Base-by-base conservation (phyloP, 2,797 vertebrate species). In the Schizopygopsis pylzovi region DNA sequence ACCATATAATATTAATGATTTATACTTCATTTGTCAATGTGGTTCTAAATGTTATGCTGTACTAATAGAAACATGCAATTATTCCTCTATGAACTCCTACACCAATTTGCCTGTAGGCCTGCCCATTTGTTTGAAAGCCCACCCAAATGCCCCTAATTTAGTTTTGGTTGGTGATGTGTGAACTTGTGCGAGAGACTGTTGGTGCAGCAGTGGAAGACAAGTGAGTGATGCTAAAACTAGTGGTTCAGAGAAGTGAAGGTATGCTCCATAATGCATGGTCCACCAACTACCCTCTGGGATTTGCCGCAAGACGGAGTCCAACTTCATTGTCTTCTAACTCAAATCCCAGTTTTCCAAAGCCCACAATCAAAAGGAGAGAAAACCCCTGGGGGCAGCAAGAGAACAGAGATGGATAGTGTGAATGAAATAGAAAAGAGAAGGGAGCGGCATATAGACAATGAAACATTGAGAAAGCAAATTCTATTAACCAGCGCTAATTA, bases 261-360 rank as follows among this genome's bases (percentile, higher is more conserved):
- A 65, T 80, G n/a, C 71, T 85, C 77, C 76, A 90, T 49, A 28
- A 63, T 67, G 82, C 84, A 72, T 65, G 49, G 75, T 41, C 82
- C 85, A 88, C 81, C 52, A 63, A 73, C 22, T 81, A 86, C 86
- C 89, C 25, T 6, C 73, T 87, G 83, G 67, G 72, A 82, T 39
- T 77, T 68, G 18, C 37, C 45, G 68, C 49, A 18, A 88, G 54
- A 82, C 37, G 78, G 78, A 80, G 81, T 86, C 59, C 43, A 43
- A 73, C 68, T 72, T 59, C 49, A 72, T 82, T 82, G 81, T 68
- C 63, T 79, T 79, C 77, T 39, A 43, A 72, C 81, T 85, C 63
- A 80, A 86, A 82, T 80, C 63, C 63, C 78, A 65, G 70, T 85
- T 86, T 89, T 88, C 78, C 45, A 86, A 83, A 90, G 84, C 89